A percentile compares a stretch with the other conserved stretches of the same genome.
Evolutionary conservation across 2,888 invertebrate species (phyloP).

Genomic region (Andrena hattorfiana): DNA sequence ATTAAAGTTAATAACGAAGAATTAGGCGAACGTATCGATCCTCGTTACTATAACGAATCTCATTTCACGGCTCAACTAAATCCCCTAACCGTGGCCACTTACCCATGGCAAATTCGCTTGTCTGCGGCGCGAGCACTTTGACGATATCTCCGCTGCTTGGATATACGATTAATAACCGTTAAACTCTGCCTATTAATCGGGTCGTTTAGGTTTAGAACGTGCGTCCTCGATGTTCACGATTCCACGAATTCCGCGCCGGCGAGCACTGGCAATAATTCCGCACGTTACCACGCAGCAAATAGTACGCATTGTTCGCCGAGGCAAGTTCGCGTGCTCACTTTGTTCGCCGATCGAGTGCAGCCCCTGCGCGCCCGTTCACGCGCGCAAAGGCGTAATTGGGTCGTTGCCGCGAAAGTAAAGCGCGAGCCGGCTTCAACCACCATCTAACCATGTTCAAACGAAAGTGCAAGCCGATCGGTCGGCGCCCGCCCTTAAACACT

Average conservation of each 20-base stretch:
- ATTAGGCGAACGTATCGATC: neutral
- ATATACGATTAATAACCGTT: slow-evolving; percentile 50
- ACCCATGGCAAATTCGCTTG: neutral
- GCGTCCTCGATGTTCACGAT: slow-evolving; percentile 13
- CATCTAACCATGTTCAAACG: neutral
- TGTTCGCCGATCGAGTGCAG: slow-evolving; percentile 5
- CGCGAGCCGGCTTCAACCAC: neutral
- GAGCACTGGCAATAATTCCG: slow-evolving; percentile 26
- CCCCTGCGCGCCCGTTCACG: neutral
- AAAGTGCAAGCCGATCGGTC: neutral
- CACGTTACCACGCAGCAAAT: slow-evolving; percentile 28
- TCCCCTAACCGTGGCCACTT: slow-evolving; percentile 4
- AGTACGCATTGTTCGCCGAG: slow-evolving; percentile 21
- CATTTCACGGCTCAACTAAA: neutral
- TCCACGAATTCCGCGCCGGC: slow-evolving; percentile 4
- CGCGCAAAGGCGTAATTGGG: neutral
- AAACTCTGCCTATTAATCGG: slow-evolving; percentile 47
- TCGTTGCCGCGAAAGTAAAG: neutral
- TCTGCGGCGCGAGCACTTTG: slow-evolving; percentile 1
- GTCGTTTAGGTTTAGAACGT: slow-evolving; percentile 27
- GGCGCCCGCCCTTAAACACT: neutral
- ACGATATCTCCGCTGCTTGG: slow-evolving; percentile 15
- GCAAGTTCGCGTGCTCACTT: neutral
- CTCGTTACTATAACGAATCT: slow-evolving; percentile 28
- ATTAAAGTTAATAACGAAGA: neutral